Evolutionary conservation across 2,888 invertebrate species (phyloP), one percentile per base, ranked within the genome.

Genomic region (Eupithecia pulchellata): DNA sequence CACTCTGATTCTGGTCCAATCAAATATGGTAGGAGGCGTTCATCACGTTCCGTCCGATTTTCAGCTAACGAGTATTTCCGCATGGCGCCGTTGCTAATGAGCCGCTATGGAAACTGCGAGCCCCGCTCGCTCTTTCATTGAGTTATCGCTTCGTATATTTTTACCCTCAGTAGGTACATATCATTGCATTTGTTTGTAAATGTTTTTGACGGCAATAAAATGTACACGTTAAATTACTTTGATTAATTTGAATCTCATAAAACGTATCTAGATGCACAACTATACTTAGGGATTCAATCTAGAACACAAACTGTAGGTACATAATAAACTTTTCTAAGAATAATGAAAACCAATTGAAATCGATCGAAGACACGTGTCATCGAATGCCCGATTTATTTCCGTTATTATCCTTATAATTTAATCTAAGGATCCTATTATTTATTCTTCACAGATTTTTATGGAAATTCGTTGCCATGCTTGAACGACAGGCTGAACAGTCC

Each of bases 51-150:
- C 32, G n/a, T n/a, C 32, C 32, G n/a, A 60, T 60, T 60, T 60
- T n/a, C 30, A 11, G 32, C 30, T 60, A 60, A 60, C 30, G 58
- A 60, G 58, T 30, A 60, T 60, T 60, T 60, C 58, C 58, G 58
- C 58, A n/a, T 13, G n/a, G 17, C 57, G 29, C 30, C n/a, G 32
- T 17, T 5, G 17, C n/a, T 60, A 60, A 60, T 60, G 58, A 60
- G 57, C 17, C 32, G n/a, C 9, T 60, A 58, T 30, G 58, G 58
- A 60, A 30, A n/a, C 11, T 30, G 30, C 30, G 58, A 32, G 30
- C 17, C 11, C n/a, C n/a, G 4, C 14, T 32, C 4, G 29, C 27
- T 58, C 29, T 29, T 29, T 29, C 9, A 57, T 57, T 27, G 17
- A 57, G 57, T 29, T 29, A 58, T 58, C n/a, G 2, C 30, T 58